phyloP scores from a whole-genome alignment of 2,113 vertebrate genomes.

The Phrynosoma platyrhinos region DNA sequence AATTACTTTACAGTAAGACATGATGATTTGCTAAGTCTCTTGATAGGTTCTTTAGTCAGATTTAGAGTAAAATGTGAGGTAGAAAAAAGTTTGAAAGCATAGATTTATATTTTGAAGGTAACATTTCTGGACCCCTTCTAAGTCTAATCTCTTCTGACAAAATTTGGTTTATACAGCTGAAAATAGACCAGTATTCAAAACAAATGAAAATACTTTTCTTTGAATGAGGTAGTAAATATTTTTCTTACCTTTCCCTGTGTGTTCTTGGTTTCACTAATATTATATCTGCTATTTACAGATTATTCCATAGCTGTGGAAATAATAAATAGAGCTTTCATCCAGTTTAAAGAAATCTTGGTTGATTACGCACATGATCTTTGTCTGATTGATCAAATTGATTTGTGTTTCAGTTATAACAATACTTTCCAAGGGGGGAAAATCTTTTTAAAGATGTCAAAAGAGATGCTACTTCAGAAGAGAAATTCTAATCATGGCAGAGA shows the following conservation, averaged over 20 bases:
- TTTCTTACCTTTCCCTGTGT: conserved; percentile 16
- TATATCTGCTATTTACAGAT: background rate
- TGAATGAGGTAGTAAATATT: conserved; percentile 27
- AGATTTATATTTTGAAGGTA: conserved; percentile 19
- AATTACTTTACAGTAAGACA: conserved; percentile 81
- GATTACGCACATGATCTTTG: background rate
- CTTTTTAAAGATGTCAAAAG: background rate
- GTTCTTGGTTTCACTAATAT: background rate
- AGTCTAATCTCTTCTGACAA: conserved; percentile 7
- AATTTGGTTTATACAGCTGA: conserved; percentile 46
- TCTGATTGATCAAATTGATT: background rate
- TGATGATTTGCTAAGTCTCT: conserved; percentile 79
- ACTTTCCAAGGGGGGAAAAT: background rate
- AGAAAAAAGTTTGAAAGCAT: conserved; percentile 43
- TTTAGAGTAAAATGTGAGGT: conserved; percentile 58
- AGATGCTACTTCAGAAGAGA: background rate
- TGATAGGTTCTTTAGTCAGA: conserved; percentile 68
- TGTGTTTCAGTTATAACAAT: background rate
- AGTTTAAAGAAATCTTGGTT: background rate
- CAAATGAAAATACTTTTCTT: conserved; percentile 30
- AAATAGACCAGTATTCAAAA: conserved; percentile 38
- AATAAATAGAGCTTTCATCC: background rate
- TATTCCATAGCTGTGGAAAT: background rate
- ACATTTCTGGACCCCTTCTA: conserved; percentile 47
- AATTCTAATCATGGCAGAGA: background rate